Conservation (phyloP, 2,888 invertebrate species). For the Odontothrips loti region DNA sequence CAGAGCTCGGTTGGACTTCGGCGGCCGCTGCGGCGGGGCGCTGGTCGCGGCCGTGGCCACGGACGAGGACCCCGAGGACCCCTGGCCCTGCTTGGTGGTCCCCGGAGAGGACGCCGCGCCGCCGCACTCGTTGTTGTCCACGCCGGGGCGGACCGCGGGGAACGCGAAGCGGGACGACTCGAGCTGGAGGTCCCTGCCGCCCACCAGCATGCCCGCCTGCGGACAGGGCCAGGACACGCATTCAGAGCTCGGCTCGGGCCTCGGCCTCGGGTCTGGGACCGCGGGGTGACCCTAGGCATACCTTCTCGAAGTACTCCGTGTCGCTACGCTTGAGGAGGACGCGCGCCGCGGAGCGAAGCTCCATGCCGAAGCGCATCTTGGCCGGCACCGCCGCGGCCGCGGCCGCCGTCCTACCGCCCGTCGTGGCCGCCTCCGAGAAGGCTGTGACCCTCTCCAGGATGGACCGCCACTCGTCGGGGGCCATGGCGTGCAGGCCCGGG, state of each 20-base stretch:
- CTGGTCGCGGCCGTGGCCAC: background rate
- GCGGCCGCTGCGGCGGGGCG: background rate
- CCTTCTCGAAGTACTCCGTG: conserved; percentile 7
- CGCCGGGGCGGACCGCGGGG: background rate
- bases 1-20: background rate
- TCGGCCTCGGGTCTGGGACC: too few species aligned
- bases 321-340: background rate
- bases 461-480: conserved; percentile 14
- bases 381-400: background rate
- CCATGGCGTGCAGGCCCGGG: conserved; percentile 11
- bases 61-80: background rate
- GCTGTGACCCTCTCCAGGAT: conserved; percentile 17
- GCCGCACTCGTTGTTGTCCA: conserved; percentile 2
- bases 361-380: conserved; percentile 13
- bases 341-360: background rate
- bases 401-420: background rate
- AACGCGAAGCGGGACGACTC: conserved; percentile 8
- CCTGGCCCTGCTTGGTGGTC: background rate
- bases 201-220: background rate
- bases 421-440: conserved; percentile 9
- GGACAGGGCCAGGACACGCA: too few species aligned
- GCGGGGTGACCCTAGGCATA: background rate
- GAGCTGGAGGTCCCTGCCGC: conserved; percentile 11
- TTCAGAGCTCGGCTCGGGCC: too few species aligned
- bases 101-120: background rate